Evolutionary conservation across 2,113 vertebrate species (phyloP).

Genomic region (Rhodinocichla rosea): DNA sequence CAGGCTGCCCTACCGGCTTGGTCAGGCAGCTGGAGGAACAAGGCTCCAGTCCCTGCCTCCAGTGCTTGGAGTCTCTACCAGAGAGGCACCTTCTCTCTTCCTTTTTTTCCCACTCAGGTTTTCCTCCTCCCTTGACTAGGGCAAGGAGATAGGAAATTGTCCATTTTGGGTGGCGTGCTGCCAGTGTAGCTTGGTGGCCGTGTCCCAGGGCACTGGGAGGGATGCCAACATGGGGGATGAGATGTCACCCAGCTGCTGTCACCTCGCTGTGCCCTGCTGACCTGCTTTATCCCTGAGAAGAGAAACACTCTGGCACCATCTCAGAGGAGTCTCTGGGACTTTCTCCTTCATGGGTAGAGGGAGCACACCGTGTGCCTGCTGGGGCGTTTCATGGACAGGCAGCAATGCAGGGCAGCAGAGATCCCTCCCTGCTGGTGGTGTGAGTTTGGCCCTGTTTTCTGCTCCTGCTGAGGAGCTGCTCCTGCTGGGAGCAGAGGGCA

Average conservation of each 20-base stretch:
- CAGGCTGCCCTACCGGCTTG: not conserved
- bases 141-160: not conserved
- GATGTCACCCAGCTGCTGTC: not conserved
- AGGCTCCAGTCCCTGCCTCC: not conserved
- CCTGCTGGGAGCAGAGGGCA: rapidly evolving
- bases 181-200: not conserved
- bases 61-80: not conserved
- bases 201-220: not conserved
- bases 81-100: not conserved
- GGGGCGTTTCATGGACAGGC: not conserved
- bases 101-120: not conserved
- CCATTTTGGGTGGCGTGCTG: rapidly evolving
- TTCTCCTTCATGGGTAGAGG: not conserved
- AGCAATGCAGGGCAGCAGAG: not conserved
- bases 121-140: not conserved
- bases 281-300: not conserved
- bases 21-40: not conserved
- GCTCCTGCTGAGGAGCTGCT: not conserved
- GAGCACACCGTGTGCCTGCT: rapidly evolving
- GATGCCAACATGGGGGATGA: not conserved
- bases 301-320: rapidly evolving
- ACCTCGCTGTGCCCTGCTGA: not conserved
- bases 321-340: not conserved
- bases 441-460: not conserved
- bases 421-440: not conserved